Evolutionary conservation across 2,113 vertebrate species (phyloP).

Genomic region (Telmatochromis sp.): DNA sequence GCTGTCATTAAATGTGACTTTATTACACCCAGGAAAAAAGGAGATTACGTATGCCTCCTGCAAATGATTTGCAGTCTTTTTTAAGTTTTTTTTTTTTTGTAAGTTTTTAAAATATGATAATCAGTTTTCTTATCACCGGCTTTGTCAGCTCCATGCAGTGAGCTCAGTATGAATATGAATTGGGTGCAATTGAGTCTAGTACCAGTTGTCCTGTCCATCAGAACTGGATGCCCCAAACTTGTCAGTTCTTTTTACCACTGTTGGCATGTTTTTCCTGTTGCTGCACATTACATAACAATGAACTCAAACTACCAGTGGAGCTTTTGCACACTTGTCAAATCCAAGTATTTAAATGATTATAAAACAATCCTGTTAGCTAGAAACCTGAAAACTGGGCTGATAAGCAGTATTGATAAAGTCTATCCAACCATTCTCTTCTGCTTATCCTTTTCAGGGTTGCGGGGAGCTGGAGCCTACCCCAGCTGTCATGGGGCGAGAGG

Average conservation of each 20-base stretch:
- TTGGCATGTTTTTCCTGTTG: neutral
- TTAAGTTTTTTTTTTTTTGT: fast-evolving
- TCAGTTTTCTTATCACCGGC: neutral
- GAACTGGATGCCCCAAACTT: neutral
- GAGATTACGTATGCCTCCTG: neutral
- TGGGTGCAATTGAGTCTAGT: neutral
- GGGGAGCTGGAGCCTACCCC: neutral
- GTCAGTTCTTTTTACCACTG: neutral
- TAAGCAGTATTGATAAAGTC: neutral
- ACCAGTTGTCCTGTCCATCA: neutral
- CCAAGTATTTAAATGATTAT: neutral
- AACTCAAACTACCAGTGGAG: neutral
- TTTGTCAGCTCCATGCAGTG: neutral
- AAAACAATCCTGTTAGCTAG: neutral
- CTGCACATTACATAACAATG: neutral
- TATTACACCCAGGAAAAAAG: neutral
- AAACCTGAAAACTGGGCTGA: neutral
- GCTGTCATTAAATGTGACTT: neutral
- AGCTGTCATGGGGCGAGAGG: neutral
- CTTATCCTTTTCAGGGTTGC: neutral
- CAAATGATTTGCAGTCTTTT: neutral
- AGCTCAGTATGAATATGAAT: neutral
- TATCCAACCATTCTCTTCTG: neutral
- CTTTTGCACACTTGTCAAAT: neutral
- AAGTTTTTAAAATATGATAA: neutral